These are phyloP conservation scores for Gryon sp. DNA, from an alignment of 1,140 invertebrate species.

Conservation along the genomic window DNA sequence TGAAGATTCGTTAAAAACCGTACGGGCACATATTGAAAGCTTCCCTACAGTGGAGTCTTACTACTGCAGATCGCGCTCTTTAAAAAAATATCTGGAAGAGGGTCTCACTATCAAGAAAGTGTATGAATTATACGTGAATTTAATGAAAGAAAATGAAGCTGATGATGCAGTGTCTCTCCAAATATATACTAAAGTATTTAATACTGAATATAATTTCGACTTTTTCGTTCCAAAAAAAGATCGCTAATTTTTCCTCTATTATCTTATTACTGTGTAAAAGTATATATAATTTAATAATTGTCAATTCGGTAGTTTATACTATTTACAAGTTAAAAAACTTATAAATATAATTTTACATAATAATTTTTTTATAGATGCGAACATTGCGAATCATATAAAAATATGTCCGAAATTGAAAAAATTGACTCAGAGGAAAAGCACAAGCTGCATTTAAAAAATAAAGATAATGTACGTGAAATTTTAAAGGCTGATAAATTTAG, in stretches of 20 bases:
- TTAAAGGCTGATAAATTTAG: no score
- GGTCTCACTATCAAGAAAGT: not conserved
- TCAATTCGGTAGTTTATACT: no score
- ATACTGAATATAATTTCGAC: not conserved
- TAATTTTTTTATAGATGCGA: not conserved
- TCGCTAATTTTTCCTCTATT: not conserved
- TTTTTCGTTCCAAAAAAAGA: conserved; percentile 8
- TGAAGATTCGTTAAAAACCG: not conserved
- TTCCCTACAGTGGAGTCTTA: conserved; percentile 1
- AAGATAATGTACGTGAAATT: no score
- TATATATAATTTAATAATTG: not conserved
- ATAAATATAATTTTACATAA: not conserved
- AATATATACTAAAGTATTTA: not conserved
- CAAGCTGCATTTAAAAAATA: no score
- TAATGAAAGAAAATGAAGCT: not conserved
- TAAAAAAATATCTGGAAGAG: conserved; percentile 13
- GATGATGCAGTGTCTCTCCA: not conserved
- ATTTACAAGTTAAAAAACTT: no score
- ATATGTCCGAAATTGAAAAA: not conserved
- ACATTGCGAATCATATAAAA: not conserved
- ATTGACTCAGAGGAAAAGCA: no score
- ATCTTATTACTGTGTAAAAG: not conserved
- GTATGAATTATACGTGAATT: not conserved
- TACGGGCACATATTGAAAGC: not conserved
- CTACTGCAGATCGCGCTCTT: not conserved